Conservation (phyloP, 2,797 vertebrate species). For the Clarias pachynema region DNA sequence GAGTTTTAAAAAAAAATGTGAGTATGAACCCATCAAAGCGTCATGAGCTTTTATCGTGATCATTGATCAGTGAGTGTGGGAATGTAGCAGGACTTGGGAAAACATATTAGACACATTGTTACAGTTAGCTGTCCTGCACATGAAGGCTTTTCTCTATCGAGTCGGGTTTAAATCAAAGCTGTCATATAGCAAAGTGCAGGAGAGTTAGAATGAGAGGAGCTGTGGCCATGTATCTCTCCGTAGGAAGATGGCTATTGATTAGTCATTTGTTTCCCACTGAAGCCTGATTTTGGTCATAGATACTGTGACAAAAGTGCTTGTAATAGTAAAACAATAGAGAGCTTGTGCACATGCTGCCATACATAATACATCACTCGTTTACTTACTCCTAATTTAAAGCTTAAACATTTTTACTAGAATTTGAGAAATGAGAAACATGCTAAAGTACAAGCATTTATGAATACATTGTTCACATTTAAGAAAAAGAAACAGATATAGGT, state of each 20-base stretch:
- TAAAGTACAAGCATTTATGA: not conserved
- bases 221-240: conserved; percentile 51
- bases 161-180: conserved; percentile 42
- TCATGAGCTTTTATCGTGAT: conserved; percentile 20
- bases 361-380: not conserved
- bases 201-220: not conserved
- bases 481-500: not conserved
- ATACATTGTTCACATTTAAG: not conserved
- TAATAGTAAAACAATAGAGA: conserved; percentile 48
- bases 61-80: conserved; percentile 18
- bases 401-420: not conserved
- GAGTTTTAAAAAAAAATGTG: not conserved
- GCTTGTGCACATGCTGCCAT: conserved; percentile 36
- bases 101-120: not conserved
- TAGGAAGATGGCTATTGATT: conserved; percentile 62
- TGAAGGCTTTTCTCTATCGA: conserved; percentile 42
- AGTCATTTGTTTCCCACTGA: conserved; percentile 56
- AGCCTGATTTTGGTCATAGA: conserved; percentile 45
- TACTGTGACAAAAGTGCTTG: conserved; percentile 48
- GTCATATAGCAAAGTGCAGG: conserved; percentile 10
- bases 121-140: not conserved
- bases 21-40: not conserved
- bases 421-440: not conserved
- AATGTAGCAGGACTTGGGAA: not conserved
- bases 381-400: not conserved